Evolutionary conservation across 1,140 invertebrate species (phyloP), one percentile per base, ranked within the genome.

Genomic region (Piezodorus guildinii): DNA sequence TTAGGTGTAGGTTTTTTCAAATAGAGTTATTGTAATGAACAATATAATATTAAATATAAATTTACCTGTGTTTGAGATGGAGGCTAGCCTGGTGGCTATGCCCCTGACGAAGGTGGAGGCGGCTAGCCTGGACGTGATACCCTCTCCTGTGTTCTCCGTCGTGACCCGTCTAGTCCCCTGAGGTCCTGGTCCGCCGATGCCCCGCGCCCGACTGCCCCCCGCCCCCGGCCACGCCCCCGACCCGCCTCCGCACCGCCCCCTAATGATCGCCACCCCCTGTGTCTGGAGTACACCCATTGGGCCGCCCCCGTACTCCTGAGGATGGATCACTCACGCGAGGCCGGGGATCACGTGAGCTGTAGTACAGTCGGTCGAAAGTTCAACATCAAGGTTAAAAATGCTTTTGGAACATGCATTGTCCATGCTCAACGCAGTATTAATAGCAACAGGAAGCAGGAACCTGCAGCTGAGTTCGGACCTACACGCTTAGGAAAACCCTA

Each of bases 41-140:
- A 39, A 39, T 10, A 23, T 12, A 43, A 60, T 45, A 39, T 4
- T 30, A 60, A 39, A 15, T 51, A 46, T 23, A 16, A 21, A 62
- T 75, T 77, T 69, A 81, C 80, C 80, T 79, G 79, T 80, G 71
- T 81, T 79, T 63, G 77, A 76, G 65, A 80, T 75, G 66, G 79
- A 76, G 67, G 75, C 74, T 49, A 49, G 46, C 46, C 21, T 49
- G 9, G 46, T 19, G 46, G 46, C 46, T 49, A 49, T 49, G 46
- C 46, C 46, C 46, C 46, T 49, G 46, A 49, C 46, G 46, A 49
- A 49, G 46, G 66, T 76, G 78, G 66, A 79, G 77, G 65, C 78
- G 74, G 71, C 74, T 77, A 65, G 77, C 74, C 69, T 81, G 75
- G 70, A 79, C 80, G 67, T 49, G n/a, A 49, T 49, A 19, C 10